Percentiles rank a stretch among this genome's conserved stretches.
These are phyloP conservation scores for Drosophila obscura DNA, from an alignment of 1,140 invertebrate species.

Conservation along the genomic window DNA sequence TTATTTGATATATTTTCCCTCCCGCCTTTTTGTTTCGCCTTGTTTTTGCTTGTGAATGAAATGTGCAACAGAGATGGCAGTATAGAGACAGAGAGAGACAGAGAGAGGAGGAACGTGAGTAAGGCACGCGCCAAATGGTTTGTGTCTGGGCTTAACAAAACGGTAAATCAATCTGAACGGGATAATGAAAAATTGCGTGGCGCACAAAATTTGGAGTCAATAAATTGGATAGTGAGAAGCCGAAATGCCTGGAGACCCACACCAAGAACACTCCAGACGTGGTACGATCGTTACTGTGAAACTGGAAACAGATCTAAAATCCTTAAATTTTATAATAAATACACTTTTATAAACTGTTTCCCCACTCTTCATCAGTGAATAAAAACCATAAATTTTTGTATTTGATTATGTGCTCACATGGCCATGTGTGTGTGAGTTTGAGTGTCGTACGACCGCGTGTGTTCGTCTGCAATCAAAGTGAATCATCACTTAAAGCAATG, in stretches of 20 bases:
- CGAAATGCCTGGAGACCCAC: conserved; percentile 16
- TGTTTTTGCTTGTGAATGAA: conserved; percentile 60
- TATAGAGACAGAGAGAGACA: conserved; percentile 12
- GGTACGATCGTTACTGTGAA: neutral
- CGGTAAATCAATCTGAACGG: conserved; percentile 39
- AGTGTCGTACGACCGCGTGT: conserved; percentile 25
- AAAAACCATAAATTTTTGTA: conserved; percentile 31
- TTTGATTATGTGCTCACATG: conserved; percentile 26
- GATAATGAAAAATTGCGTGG: conserved; percentile 37
- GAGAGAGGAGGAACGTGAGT: neutral
- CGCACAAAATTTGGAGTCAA: conserved; percentile 31
- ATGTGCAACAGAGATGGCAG: conserved; percentile 21
- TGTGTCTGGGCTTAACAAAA: conserved; percentile 24
- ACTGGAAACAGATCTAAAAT: too few relatives aligned
- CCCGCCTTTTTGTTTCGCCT: conserved; percentile 49
- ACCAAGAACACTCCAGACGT: conserved; percentile 15
- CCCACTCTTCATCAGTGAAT: conserved; percentile 40
- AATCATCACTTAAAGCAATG: conserved; percentile 71
- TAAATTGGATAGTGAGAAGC: conserved; percentile 22
- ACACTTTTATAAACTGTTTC: neutral
- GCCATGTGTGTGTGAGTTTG: neutral
- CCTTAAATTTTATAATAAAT: conserved; percentile 7
- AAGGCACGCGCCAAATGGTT: conserved; percentile 17
- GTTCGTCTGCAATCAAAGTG: conserved; percentile 59
- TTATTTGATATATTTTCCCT: conserved; percentile 68